Evolutionary conservation across 2,113 vertebrate species (phyloP).

Genomic region (Pristiophorus japonicus): DNA sequence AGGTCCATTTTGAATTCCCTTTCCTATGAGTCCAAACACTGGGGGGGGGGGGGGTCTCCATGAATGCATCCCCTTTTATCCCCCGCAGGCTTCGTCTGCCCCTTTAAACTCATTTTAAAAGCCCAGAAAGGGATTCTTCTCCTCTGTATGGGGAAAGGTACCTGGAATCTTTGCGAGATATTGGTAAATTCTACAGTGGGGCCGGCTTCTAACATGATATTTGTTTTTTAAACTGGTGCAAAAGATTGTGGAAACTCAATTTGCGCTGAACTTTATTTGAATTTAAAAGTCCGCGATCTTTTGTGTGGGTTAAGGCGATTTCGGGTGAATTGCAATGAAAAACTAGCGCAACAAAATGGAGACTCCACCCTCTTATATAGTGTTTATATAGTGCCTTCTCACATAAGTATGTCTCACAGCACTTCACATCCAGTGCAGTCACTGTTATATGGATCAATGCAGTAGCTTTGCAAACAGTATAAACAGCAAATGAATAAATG

Average conservation of each 20-base stretch:
- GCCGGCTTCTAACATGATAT: background rate
- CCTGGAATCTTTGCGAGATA: no score
- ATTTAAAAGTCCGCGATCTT: background rate
- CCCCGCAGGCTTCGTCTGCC: no score
- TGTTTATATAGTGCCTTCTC: background rate
- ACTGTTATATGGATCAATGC: background rate
- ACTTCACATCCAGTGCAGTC: background rate
- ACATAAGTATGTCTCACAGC: background rate
- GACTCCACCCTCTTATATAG: background rate
- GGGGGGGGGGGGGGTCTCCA: no score
- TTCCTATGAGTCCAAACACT: no score
- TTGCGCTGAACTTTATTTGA: background rate
- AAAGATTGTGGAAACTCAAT: background rate
- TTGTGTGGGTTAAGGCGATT: background rate
- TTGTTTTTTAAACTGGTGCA: background rate
- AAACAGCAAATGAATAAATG: background rate
- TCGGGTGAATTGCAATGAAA: background rate
- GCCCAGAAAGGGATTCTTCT: no score
- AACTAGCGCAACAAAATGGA: background rate
- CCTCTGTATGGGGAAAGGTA: no score
- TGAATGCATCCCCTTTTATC: no score
- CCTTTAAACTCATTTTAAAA: no score
- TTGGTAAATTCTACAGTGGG: no score
- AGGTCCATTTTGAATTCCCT: no score
- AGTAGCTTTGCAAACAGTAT: background rate